Evolutionary conservation across 2,888 invertebrate genomes (phyloP), one percentile per base, ranked within the genome.

Genomic region (Habroteleia sp.): DNA sequence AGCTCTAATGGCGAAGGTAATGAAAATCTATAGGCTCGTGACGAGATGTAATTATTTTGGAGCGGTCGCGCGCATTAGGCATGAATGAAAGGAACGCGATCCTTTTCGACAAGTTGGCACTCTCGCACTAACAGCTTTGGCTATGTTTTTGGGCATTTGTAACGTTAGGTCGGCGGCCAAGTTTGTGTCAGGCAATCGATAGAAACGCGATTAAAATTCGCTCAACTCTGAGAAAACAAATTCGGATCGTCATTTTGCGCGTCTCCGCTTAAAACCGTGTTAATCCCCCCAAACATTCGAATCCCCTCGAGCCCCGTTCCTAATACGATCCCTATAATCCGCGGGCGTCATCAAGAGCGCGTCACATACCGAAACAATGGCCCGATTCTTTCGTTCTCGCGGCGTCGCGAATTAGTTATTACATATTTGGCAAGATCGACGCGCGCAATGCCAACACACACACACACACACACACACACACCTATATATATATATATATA

Each of bases 381-480:
- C 11, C 5, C 16, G 33, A 2, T 3, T 11, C 23, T 29, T 14
- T 56, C 31, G 31, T 46, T 13, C 17, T 39, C 52, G 27, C 54
- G 2, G 8, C 10, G 25, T 37, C 10, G 25, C 39, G 58, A 58
- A 48, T 68, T 68, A 58, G 58, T 50, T 58, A 50, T 58, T 68
- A 56, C 68, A 48, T 68, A 58, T 66, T 66, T 13, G 50, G 58
- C 41, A 14, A 68, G 68, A 68, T 68, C 68, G 48, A 41, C 35
- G 56, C 48, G 48, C 41, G 58, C 68, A 29, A 37, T 31, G 62
- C 52, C 52, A 17, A 50, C 65, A 33, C 56, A 58, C 56, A n/a
- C n/a, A n/a, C n/a, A n/a, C n/a, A n/a, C n/a, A n/a, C n/a, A n/a
- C n/a, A n/a, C n/a, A n/a, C n/a, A n/a, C n/a, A n/a, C n/a, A n/a